phyloP scores from a whole-genome alignment of 2,113 vertebrate genomes.

The Brachypteracias leptosomus region DNA sequence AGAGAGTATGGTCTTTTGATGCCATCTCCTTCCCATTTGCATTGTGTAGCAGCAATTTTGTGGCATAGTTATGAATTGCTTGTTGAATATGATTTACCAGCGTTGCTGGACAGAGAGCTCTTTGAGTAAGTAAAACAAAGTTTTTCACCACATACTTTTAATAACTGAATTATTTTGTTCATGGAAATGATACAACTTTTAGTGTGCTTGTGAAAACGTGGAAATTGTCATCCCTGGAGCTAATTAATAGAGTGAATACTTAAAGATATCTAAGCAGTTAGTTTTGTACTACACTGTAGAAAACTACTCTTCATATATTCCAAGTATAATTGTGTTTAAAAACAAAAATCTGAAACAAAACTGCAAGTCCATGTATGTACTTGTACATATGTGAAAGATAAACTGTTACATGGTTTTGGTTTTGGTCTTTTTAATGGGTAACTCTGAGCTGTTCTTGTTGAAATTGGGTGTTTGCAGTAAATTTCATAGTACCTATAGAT shows the following conservation, averaged over 20 bases:
- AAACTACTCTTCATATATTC: neutral
- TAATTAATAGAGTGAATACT: neutral
- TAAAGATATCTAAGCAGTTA: neutral
- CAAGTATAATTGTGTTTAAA: neutral
- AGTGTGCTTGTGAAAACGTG: neutral
- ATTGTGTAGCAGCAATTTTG: slow-evolving; percentile 94
- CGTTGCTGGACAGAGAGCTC: slow-evolving; percentile 89
- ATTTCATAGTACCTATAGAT: neutral
- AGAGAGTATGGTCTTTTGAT: slow-evolving; percentile 95
- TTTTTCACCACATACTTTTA: accelerated
- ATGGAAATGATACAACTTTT: neutral
- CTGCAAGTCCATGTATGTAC: neutral
- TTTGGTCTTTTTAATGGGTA: neutral
- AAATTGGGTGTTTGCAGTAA: neutral
- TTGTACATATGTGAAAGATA: neutral
- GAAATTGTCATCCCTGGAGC: neutral
- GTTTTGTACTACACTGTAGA: neutral
- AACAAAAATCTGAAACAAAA: neutral
- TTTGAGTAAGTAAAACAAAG: slow-evolving; percentile 88
- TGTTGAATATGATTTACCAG: slow-evolving; percentile 95
- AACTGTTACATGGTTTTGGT: neutral
- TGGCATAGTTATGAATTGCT: slow-evolving; percentile 98
- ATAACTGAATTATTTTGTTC: neutral
- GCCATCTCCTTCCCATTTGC: slow-evolving; percentile 97
- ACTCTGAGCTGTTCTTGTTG: neutral